Percentiles rank a stretch among this genome's conserved stretches.
These are phyloP conservation scores for Uropetala carovei DNA, from an alignment of 2,888 invertebrate genomes.

Conservation along the genomic window DNA sequence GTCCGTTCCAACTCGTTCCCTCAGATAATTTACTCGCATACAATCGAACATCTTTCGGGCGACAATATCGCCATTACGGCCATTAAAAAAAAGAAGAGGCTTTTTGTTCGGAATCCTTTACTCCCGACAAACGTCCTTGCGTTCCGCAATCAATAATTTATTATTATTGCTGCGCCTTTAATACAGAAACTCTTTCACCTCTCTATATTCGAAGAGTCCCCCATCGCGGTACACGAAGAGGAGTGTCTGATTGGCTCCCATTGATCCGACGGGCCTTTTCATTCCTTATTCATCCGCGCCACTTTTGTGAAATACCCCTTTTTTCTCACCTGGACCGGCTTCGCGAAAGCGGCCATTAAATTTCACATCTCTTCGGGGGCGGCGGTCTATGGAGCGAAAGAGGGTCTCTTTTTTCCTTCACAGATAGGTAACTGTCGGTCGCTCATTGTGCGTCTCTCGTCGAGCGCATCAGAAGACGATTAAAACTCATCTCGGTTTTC, in stretches of 20 bases:
- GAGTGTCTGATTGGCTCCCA: slow-evolving; percentile 53
- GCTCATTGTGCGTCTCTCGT: slow-evolving; percentile 14
- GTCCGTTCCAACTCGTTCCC: not conserved
- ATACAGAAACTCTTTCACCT: not conserved
- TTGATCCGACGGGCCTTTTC: not conserved
- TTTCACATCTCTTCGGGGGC: slow-evolving; percentile 39
- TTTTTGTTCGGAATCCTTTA: not conserved
- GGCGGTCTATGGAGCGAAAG: not conserved
- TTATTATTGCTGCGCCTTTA: slow-evolving; percentile 36
- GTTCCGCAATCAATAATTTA: slow-evolving; percentile 54
- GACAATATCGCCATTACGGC: not conserved
- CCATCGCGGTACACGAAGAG: not conserved
- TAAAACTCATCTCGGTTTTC: slow-evolving; percentile 42
- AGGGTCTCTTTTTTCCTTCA: not conserved
- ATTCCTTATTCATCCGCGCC: slow-evolving; percentile 3
- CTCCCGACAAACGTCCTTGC: too few relatives aligned
- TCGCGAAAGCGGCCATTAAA: slow-evolving; percentile 49
- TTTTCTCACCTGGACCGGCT: not conserved
- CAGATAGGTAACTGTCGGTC: not conserved
- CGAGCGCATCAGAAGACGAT: slow-evolving; percentile 52
- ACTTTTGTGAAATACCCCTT: not conserved
- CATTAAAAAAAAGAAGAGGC: too few relatives aligned
- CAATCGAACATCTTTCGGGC: slow-evolving; percentile 51
- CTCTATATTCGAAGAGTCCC: not conserved
- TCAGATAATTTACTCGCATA: slow-evolving; percentile 18